Conservation (phyloP, 2,797 vertebrate genomes). For the Holocentrus rufus region DNA sequence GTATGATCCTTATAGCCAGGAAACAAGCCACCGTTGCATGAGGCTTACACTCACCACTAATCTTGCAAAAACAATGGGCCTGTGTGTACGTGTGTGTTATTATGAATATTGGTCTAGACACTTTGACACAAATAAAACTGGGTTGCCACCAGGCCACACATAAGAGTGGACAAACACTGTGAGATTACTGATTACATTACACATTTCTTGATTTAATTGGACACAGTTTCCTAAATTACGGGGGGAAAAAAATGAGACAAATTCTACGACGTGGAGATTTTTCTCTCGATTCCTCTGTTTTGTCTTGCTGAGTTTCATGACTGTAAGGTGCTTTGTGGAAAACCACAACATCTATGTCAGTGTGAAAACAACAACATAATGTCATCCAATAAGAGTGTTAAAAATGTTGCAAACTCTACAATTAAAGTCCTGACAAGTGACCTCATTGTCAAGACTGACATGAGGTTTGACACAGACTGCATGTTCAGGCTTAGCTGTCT, state of each 20-base stretch:
- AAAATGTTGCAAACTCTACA: neutral
- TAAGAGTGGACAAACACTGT: neutral
- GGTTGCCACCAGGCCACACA: neutral
- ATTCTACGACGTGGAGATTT: neutral
- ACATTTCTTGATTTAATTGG: neutral
- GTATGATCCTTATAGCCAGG: slow-evolving; percentile 20
- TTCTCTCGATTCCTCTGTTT: neutral
- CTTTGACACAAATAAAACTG: slow-evolving; percentile 40
- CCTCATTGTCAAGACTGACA: too few relatives aligned
- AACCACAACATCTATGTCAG: neutral
- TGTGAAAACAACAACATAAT: neutral
- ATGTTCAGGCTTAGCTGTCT: neutral
- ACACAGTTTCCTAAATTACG: neutral
- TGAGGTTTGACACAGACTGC: neutral
- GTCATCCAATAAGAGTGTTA: neutral
- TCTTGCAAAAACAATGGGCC: slow-evolving; percentile 47
- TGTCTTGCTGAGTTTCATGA: neutral
- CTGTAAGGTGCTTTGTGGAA: neutral
- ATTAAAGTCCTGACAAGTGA: neutral
- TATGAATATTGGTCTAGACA: slow-evolving; percentile 48
- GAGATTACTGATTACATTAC: neutral
- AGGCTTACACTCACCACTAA: slow-evolving; percentile 45
- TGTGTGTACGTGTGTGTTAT: slow-evolving; percentile 9
- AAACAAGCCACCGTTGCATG: slow-evolving; percentile 48
- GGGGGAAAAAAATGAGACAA: slow-evolving; percentile 14